phyloP scores from a whole-genome alignment of 2,113 vertebrate species.

The Sinosuthora webbiana region DNA sequence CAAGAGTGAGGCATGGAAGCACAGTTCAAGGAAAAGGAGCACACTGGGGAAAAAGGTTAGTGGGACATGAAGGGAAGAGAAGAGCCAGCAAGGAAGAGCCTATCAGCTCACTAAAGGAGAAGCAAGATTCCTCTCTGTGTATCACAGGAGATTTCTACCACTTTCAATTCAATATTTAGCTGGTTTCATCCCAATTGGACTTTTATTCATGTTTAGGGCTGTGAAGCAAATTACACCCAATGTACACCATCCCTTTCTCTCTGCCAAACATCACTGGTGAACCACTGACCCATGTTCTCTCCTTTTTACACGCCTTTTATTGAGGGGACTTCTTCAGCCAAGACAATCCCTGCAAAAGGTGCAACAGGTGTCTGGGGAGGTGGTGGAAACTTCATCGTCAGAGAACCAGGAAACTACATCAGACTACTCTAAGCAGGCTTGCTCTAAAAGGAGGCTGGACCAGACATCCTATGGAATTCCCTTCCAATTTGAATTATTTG shows the following conservation, averaged over 20 bases:
- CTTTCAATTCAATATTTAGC: neutral
- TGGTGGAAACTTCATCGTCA: neutral
- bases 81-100: neutral
- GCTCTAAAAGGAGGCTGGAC: neutral
- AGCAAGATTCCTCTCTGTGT: neutral
- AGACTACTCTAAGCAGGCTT: neutral
- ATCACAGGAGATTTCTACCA: neutral
- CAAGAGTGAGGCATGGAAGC: neutral
- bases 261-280: neutral
- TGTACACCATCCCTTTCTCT: neutral
- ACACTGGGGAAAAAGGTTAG: neutral
- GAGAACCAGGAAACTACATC: neutral
- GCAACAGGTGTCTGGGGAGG: neutral
- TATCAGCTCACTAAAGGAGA: neutral
- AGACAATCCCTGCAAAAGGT: neutral
- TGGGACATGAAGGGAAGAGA: neutral
- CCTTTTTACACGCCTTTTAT: neutral
- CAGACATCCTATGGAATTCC: neutral
- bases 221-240: neutral
- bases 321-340: neutral
- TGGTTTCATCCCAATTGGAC: neutral
- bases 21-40: neutral
- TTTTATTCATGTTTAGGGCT: neutral
- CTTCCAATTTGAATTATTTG: neutral
- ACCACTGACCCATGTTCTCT: neutral